Base-by-base conservation (phyloP, 2,888 invertebrate genomes). In the Brachypalpus laphriformis region DNA sequence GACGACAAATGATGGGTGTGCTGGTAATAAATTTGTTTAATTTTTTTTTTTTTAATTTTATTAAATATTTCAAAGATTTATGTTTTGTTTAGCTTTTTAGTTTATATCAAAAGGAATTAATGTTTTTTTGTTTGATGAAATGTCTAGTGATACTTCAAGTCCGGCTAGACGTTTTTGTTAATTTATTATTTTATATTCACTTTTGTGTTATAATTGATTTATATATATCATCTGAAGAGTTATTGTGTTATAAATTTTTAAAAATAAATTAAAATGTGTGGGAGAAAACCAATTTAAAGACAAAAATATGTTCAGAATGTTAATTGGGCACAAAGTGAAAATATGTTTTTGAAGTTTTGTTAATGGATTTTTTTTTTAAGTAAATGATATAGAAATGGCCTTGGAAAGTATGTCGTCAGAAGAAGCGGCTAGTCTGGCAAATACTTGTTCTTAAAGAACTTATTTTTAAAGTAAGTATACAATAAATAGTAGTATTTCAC, bases 21-120 rank as follows among this genome's bases (percentile, higher is more conserved):
- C 6, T 9, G 45, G 54, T n/a, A 40, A 37, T 72, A 61, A 61
- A 71, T 57, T 31, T n/a, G 6, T 56, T 56, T 56, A 45, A 56
- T 56, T 70, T 56, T 42, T 70, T 56, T 70, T 56, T 42, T 70
- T 56, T 70, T 49, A 65, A 61, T 72, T 61, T 72, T 72, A 72
- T 51, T 72, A 34, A 57, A 57, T 47, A 71, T 51, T 72, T 61
- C 51, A 72, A 28, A 25, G 61, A 61, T 61, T 61, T 40, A 61
- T 74, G 54, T 51, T 2, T 40, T 1, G 3, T n/a, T 40, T 28
- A 6, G 0, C 22, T 28, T 54, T 37, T 45, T 54, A 54, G 45
- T 74, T 51, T 54, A 63, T 63, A 31, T 63, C 54, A 54, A 54
- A 74, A 63, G 34, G 22, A 54, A 56, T 74, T 42, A 25, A 25